These are phyloP conservation scores for Acrocephalus scirpaceus DNA, from an alignment of 2,797 vertebrate genomes.

Conservation along the genomic window DNA sequence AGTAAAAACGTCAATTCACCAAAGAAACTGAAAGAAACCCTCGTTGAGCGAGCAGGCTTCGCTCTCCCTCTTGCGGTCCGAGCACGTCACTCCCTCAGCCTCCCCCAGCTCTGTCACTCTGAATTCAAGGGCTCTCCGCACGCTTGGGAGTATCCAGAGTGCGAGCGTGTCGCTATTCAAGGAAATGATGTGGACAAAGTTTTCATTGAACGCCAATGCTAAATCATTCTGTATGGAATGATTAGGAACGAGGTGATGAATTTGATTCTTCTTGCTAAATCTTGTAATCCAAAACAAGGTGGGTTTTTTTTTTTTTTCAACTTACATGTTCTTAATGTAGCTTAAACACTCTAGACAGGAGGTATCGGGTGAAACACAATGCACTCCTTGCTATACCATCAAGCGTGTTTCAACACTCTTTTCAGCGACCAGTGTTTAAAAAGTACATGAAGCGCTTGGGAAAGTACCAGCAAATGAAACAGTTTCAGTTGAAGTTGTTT, in stretches of 20 bases:
- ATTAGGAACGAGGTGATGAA: neutral
- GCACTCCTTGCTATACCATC: neutral
- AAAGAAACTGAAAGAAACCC: neutral
- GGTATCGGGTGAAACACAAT: neutral
- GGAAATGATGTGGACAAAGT: rapidly evolving
- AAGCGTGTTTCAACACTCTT: neutral
- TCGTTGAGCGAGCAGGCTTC: neutral
- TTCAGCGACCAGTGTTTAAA: neutral
- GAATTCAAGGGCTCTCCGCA: neutral
- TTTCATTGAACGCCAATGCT: neutral
- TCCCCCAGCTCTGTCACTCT: rapidly evolving
- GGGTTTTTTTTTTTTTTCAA: neutral
- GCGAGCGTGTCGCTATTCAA: rapidly evolving
- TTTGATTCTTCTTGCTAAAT: neutral
- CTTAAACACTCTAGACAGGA: neutral
- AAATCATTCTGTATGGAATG: neutral
- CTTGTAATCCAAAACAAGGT: neutral
- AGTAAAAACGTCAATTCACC: neutral
- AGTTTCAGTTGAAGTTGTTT: constrained; percentile 43
- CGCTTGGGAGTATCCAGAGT: neutral
- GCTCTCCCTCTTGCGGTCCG: constrained; percentile 34
- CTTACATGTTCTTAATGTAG: neutral
- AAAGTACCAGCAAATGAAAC: constrained; percentile 23
- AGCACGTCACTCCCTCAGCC: neutral
- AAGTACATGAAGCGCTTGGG: neutral